phyloP scores from a whole-genome alignment of 1,140 invertebrate genomes.

The Anastrepha ludens region DNA sequence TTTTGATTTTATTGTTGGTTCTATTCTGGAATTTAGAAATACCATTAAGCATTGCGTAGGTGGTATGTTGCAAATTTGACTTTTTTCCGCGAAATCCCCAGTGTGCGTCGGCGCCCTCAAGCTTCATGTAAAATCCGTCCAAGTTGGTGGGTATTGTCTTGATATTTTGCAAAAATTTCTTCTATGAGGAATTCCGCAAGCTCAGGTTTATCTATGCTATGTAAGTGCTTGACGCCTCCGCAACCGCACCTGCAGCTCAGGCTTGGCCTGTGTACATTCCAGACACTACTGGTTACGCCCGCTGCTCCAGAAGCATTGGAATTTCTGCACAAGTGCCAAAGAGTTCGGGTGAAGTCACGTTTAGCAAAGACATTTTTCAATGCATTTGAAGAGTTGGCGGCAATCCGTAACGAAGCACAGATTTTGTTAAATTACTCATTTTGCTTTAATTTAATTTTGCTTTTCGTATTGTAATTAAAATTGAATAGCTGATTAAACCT shows the following conservation, averaged over 20 bases:
- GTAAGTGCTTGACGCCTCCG: constrained; percentile 76
- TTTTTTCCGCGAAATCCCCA: no score
- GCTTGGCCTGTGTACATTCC: no score
- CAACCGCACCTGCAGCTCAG: constrained; percentile 80
- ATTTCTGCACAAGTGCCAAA: constrained; percentile 81
- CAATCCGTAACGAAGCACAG: constrained; percentile 74
- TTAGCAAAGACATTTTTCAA: constrained; percentile 73
- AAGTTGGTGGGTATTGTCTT: constrained; percentile 84
- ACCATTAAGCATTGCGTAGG: no score
- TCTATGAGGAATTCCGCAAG: constrained; percentile 90
- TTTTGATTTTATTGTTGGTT: no score
- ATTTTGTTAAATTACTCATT: constrained; percentile 78
- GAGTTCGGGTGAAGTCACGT: constrained; percentile 79
- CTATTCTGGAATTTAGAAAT: no score
- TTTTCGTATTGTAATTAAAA: no score
- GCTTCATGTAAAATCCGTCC: constrained; percentile 85
- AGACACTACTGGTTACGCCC: no score
- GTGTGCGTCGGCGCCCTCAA: constrained; percentile 82
- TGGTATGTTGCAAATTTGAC: no score
- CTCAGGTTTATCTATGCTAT: constrained; percentile 89
- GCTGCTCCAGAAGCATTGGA: constrained; percentile 65
- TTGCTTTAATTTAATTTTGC: no score
- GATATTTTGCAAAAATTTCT: constrained; percentile 87
- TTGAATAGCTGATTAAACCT: no score
- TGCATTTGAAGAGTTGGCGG: constrained; percentile 68